Conservation (phyloP, 1,140 invertebrate species). For the Hyposmocoma kahamanoa region DNA sequence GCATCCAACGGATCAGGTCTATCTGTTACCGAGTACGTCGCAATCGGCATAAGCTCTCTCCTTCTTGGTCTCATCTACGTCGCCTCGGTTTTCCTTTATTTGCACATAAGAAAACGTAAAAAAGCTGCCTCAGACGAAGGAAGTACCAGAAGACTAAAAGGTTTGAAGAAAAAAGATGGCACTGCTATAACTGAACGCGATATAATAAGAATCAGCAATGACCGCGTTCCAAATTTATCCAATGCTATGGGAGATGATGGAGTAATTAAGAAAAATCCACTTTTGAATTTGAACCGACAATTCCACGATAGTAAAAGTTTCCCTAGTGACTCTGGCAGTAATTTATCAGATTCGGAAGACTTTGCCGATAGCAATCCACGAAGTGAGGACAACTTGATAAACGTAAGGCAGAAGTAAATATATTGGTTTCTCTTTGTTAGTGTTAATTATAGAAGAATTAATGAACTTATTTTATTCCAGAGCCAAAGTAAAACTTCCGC, state of each 20-base stretch:
- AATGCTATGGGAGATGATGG: constrained; percentile 71
- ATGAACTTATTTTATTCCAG: constrained; percentile 44
- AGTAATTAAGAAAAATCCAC: constrained; percentile 84
- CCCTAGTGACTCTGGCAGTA: constrained; percentile 68
- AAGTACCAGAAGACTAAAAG: constrained; percentile 37
- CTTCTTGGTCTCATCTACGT: constrained; percentile 88
- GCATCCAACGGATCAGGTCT: constrained; percentile 68
- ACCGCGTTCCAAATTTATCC: constrained; percentile 38
- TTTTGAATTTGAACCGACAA: constrained; percentile 76
- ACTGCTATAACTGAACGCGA: constrained; percentile 53
- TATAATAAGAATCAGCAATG: constrained; percentile 56
- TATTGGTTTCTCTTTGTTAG: not conserved
- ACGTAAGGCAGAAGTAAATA: constrained; percentile 29
- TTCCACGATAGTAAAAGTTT: constrained; percentile 70
- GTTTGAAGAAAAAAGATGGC: constrained; percentile 49
- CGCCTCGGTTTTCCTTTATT: constrained; percentile 85
- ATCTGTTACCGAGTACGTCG: constrained; percentile 82
- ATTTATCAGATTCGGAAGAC: constrained; percentile 61
- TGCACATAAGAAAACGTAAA: constrained; percentile 79
- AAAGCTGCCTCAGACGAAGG: constrained; percentile 46
- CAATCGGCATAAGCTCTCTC: constrained; percentile 86
- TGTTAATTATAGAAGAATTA: not conserved
- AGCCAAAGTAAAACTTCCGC: constrained; percentile 80
- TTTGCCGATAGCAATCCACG: constrained; percentile 38
- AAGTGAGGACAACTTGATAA: constrained; percentile 43